phyloP scores from a whole-genome alignment of 2,797 vertebrate species.

The Hipposideros larvatus region DNA sequence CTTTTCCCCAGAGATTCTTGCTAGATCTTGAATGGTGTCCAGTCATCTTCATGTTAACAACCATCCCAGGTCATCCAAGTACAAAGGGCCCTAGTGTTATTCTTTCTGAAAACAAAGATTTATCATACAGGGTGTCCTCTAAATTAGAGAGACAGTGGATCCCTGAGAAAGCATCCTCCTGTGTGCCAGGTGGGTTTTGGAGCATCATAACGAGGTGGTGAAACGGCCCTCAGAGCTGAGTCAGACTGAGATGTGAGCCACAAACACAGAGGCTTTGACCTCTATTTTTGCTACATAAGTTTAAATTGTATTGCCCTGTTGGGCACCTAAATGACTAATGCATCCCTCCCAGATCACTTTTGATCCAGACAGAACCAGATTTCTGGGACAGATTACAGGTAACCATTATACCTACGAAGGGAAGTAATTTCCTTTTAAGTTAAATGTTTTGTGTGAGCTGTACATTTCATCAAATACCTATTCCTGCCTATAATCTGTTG shows the following conservation, averaged over 20 bases:
- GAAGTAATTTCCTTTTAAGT: slow-evolving; percentile 39
- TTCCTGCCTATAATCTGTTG: neutral
- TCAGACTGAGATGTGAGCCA: neutral
- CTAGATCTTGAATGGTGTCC: neutral
- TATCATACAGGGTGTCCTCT: neutral
- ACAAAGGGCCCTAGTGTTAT: neutral
- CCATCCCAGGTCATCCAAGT: neutral
- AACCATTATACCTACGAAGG: neutral
- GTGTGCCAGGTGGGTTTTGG: neutral
- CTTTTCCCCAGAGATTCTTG: neutral
- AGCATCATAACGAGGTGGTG: neutral
- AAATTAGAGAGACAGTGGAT: neutral
- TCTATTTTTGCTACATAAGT: neutral
- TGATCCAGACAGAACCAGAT: slow-evolving; percentile 66
- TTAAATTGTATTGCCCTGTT: neutral
- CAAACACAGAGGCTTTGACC: neutral
- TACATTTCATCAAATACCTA: neutral
- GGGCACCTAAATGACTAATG: neutral
- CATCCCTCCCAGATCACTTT: slow-evolving; percentile 49
- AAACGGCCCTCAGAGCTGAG: neutral
- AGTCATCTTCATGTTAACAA: slow-evolving; percentile 13
- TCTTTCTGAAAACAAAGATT: neutral
- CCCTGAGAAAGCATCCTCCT: neutral
- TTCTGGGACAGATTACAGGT: slow-evolving; percentile 72
- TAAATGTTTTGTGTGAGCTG: neutral